Conservation (phyloP, 2,113 vertebrate species). For the Callocephalon fimbriatum region DNA sequence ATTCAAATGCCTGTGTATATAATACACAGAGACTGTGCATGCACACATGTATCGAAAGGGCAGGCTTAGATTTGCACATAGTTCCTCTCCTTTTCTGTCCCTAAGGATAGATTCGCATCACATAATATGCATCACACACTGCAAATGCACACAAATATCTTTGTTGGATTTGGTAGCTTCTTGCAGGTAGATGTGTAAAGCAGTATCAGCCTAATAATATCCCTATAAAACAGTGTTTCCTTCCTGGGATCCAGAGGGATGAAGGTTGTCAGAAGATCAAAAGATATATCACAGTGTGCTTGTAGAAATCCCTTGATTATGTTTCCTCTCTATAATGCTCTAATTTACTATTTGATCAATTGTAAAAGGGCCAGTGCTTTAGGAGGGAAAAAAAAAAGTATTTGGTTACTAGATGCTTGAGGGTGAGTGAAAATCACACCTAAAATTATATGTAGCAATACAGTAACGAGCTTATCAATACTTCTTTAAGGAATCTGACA, state of each 20-base stretch:
- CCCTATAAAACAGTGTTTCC: conserved; percentile 70
- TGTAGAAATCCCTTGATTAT: conserved; percentile 76
- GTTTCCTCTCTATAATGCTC: conserved; percentile 74
- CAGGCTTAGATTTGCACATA: not conserved
- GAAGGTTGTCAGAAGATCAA: conserved; percentile 81
- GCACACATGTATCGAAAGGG: not conserved
- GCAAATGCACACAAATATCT: conserved; percentile 19
- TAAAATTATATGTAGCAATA: conserved; percentile 67
- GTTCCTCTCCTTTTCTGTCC: not conserved
- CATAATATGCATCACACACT: conserved; percentile 5
- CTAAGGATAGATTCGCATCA: not conserved
- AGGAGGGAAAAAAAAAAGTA: conserved; percentile 13
- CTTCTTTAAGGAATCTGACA: conserved; percentile 77
- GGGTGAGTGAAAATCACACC: conserved; percentile 65
- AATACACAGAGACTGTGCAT: not conserved
- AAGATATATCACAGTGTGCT: conserved; percentile 76
- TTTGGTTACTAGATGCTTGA: conserved; percentile 55
- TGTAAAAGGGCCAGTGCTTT: conserved; percentile 61
- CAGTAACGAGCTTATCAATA: conserved; percentile 78
- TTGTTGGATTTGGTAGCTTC: conserved; percentile 19
- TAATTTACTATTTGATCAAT: conserved; percentile 80
- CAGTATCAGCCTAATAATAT: conserved; percentile 75
- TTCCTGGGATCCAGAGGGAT: conserved; percentile 72
- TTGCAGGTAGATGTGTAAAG: conserved; percentile 71
- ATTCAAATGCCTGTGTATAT: not conserved